A percentile compares a stretch with the other conserved stretches of the same genome.
phyloP scores from a whole-genome alignment of 1,140 invertebrate genomes.

The Drosophila saltans region DNA sequence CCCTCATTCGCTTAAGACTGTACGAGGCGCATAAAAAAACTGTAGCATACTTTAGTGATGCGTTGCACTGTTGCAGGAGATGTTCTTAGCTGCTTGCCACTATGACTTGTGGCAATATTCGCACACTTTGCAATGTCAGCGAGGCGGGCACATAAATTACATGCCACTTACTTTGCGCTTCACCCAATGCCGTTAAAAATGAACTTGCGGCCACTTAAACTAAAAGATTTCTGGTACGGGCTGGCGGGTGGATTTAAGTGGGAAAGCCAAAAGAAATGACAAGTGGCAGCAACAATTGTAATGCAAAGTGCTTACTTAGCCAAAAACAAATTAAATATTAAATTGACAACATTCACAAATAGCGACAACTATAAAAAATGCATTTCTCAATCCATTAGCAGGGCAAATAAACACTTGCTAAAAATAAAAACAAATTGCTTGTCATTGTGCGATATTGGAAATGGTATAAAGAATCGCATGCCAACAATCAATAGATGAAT shows the following conservation, averaged over 20 bases:
- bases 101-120: slow-evolving; percentile 61
- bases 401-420: slow-evolving; percentile 16
- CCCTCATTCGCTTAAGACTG: not conserved
- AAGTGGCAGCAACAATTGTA: slow-evolving; percentile 18
- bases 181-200: slow-evolving; percentile 34
- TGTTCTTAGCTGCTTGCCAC: not conserved
- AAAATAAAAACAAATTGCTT: slow-evolving; percentile 33
- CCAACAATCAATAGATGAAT: slow-evolving; percentile 76
- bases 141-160: slow-evolving; percentile 67
- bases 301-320: slow-evolving; percentile 13
- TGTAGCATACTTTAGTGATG: not conserved
- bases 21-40: slow-evolving; percentile 23
- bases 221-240: slow-evolving; percentile 5
- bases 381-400: slow-evolving; percentile 68
- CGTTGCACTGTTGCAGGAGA: slow-evolving; percentile 41
- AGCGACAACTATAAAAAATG: slow-evolving; percentile 58
- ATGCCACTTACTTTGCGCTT: slow-evolving; percentile 62
- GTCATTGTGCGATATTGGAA: not conserved
- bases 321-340: slow-evolving; percentile 59
- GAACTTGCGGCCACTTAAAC: slow-evolving; percentile 60
- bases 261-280: not conserved
- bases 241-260: not conserved
- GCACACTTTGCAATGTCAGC: slow-evolving; percentile 58
- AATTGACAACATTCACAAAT: slow-evolving; percentile 28
- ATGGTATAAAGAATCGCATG: slow-evolving; percentile 23